Conservation (phyloP, 2,888 invertebrate genomes). For the Alcis repandata region DNA sequence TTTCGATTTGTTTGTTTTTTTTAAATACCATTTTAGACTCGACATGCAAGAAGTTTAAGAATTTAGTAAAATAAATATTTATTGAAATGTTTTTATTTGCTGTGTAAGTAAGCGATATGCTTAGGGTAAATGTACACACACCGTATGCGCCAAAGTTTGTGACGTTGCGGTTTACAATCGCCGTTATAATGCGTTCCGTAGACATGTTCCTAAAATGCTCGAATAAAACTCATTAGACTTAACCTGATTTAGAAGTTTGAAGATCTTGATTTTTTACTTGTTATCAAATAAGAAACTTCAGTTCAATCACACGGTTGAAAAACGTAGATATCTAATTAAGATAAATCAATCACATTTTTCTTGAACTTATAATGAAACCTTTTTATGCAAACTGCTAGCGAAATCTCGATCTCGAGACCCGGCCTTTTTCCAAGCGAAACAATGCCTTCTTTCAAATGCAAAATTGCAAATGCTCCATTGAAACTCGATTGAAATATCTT, state of each 20-base stretch:
- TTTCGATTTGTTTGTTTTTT: conserved; percentile 3
- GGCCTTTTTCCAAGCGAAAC: conserved; percentile 23
- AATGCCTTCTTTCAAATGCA: conserved; percentile 15
- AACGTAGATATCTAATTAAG: background rate
- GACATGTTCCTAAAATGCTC: no score
- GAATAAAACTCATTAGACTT: no score
- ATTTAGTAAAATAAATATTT: background rate
- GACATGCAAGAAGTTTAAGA: background rate
- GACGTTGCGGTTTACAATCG: no score
- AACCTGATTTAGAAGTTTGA: no score
- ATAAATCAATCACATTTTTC: background rate
- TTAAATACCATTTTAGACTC: background rate
- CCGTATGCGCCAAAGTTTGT: no score
- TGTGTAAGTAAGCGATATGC: no score
- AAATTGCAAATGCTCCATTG: conserved; percentile 16
- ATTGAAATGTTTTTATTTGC: no score
- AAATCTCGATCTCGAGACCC: conserved; percentile 20
- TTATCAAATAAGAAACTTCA: no score
- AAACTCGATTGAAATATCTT: conserved; percentile 20
- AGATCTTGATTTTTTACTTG: no score
- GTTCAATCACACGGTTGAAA: background rate
- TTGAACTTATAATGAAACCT: conserved; percentile 6
- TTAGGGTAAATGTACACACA: no score
- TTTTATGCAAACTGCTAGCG: conserved; percentile 18
- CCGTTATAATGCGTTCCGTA: no score